phyloP scores from a whole-genome alignment of 2,888 invertebrate species.

The Nebria salina region DNA sequence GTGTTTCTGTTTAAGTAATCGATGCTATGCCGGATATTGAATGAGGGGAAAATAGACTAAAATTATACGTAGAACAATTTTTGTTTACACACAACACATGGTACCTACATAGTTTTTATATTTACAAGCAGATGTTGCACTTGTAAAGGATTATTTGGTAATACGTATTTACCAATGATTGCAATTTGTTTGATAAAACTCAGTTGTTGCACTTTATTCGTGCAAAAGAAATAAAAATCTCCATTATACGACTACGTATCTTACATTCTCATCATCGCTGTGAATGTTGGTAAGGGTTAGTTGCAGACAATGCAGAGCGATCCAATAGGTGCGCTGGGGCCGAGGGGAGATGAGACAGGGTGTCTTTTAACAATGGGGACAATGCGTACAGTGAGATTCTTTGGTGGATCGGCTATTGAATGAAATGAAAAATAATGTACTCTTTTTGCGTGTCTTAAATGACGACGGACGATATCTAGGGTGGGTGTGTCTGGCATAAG shows the following conservation, averaged over 20 bases:
- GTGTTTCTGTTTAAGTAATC: slow-evolving; percentile 14
- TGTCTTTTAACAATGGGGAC: slow-evolving; percentile 14
- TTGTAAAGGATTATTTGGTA: too few relatives aligned
- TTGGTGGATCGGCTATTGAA: background rate
- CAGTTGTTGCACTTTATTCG: too few relatives aligned
- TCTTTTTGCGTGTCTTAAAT: slow-evolving; percentile 19
- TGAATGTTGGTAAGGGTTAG: too few relatives aligned
- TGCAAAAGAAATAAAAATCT: too few relatives aligned
- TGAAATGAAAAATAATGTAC: slow-evolving; percentile 16
- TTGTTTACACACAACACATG: background rate
- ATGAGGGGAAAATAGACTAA: slow-evolving; percentile 41
- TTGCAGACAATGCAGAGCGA: too few relatives aligned
- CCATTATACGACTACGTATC: too few relatives aligned
- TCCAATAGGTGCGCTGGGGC: background rate
- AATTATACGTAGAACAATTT: background rate
- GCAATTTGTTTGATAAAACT: too few relatives aligned
- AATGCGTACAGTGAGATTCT: slow-evolving; percentile 10
- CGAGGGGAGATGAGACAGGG: background rate
- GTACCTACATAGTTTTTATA: background rate
- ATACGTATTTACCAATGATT: too few relatives aligned
- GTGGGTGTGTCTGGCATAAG: slow-evolving; percentile 55
- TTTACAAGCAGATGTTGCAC: background rate
- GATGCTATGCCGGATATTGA: slow-evolving; percentile 29
- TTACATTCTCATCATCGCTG: too few relatives aligned
- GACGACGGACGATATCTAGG: slow-evolving; percentile 45